These are phyloP conservation scores for Aphelocoma coerulescens DNA, from an alignment of 2,113 vertebrate species.

Conservation along the genomic window DNA sequence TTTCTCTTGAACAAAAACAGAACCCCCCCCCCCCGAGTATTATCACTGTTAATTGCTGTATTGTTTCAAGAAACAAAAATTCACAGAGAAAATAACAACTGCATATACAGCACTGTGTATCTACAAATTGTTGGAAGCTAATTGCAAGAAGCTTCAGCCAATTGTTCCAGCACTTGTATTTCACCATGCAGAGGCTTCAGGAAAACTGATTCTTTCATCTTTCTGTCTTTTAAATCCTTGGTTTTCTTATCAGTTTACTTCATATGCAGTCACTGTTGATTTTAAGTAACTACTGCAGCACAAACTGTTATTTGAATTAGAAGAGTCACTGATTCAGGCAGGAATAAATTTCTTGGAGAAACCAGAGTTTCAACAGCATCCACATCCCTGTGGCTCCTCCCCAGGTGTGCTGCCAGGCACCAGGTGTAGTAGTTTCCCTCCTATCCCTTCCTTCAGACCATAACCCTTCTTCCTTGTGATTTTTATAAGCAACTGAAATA, in stretches of 20 bases:
- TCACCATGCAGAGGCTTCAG: background rate
- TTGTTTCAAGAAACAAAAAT: slow-evolving; percentile 34
- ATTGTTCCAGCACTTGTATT: background rate
- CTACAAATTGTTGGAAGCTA: slow-evolving; percentile 3
- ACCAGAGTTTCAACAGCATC: background rate
- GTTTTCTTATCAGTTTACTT: slow-evolving; percentile 16
- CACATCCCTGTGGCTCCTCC: accelerated
- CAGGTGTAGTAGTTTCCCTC: background rate
- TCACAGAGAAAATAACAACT: background rate
- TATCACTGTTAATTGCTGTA: background rate
- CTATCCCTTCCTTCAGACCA: background rate
- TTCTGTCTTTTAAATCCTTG: background rate
- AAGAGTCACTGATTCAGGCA: background rate
- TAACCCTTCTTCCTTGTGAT: background rate
- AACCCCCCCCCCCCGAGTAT: background rate
- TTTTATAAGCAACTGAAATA: background rate
- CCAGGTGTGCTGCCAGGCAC: background rate
- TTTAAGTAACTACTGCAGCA: background rate
- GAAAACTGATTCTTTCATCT: background rate
- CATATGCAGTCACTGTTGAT: background rate
- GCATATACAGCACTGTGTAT: background rate
- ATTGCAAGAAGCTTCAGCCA: background rate
- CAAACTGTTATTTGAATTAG: background rate
- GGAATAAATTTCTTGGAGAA: background rate
- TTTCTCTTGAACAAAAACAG: background rate